A percentile compares a stretch with the other conserved stretches of the same genome.
phyloP scores from a whole-genome alignment of 2,113 vertebrate genomes.

The Vulpes lagopus region DNA sequence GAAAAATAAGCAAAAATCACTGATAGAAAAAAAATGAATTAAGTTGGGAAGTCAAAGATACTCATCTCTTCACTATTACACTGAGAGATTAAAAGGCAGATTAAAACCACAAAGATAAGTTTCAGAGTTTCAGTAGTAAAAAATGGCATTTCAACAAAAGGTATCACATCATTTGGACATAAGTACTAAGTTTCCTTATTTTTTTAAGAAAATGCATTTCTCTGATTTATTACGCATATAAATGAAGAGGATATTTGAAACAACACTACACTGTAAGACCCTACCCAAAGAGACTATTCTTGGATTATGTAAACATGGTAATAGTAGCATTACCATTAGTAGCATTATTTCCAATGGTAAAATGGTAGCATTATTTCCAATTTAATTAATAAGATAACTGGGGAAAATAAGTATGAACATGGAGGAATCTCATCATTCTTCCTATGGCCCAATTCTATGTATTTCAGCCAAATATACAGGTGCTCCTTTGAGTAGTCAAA shows the following conservation, averaged over 20 bases:
- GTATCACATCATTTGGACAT: not conserved
- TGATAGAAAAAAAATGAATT: not conserved
- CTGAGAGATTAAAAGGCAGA: not conserved
- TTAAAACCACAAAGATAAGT: slow-evolving; percentile 31
- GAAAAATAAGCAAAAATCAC: slow-evolving; percentile 28
- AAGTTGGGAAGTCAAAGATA: slow-evolving; percentile 46
- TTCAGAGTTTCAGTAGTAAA: slow-evolving; percentile 46
- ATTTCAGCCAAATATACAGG: not conserved
- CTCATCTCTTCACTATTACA: not conserved
- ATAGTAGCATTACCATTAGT: not conserved
- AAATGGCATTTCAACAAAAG: slow-evolving; percentile 49
- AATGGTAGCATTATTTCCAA: not conserved
- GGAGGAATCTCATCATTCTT: not conserved
- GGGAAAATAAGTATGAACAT: not conserved
- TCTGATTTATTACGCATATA: slow-evolving; percentile 3
- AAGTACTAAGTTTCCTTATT: not conserved
- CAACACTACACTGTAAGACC: slow-evolving; percentile 3
- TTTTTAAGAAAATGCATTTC: slow-evolving; percentile 40
- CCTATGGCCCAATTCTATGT: not conserved
- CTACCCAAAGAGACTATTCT: slow-evolving; percentile 29
- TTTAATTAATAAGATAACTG: slow-evolving; percentile 29
- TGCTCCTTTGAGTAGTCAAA: not conserved
- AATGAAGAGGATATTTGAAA: slow-evolving; percentile 14
- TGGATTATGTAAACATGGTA: not conserved
- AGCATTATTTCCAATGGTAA: not conserved